Conservation (phyloP, 2,888 invertebrate species). For the Apantesis nais region DNA sequence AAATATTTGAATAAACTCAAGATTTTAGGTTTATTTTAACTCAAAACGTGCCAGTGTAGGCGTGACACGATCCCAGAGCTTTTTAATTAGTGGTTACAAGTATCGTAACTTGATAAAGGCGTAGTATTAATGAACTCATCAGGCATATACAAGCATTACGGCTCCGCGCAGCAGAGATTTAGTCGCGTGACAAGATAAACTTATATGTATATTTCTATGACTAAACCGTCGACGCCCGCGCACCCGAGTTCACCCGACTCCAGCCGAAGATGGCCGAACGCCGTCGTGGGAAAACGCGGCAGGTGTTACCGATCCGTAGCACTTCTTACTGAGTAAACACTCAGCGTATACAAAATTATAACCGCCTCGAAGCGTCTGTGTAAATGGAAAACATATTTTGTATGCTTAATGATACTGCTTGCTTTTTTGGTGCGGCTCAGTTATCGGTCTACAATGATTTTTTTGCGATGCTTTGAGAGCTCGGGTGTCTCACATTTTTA, state of each 20-base stretch:
- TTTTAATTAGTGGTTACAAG: conserved; percentile 31
- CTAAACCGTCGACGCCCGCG: conserved; percentile 62
- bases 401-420: conserved; percentile 84
- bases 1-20: not conserved
- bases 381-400: conserved; percentile 86
- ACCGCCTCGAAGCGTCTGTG: conserved; percentile 82
- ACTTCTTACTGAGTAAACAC: conserved; percentile 85
- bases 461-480: conserved; percentile 72
- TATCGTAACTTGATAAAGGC: conserved; percentile 34
- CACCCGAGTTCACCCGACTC: conserved; percentile 53
- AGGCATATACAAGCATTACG: conserved; percentile 59
- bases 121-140: conserved; percentile 36
- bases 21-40: not conserved
- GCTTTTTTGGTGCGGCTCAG: conserved; percentile 78
- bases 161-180: conserved; percentile 59
- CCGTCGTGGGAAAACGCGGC: conserved; percentile 82
- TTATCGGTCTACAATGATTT: conserved; percentile 72
- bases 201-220: conserved; percentile 43
- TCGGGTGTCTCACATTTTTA: conserved; percentile 63
- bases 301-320: conserved; percentile 83
- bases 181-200: conserved; percentile 65
- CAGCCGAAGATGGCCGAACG: conserved; percentile 72
- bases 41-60: not conserved
- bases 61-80: not conserved
- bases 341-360: conserved; percentile 85